Evolutionary conservation across 2,797 vertebrate genomes (phyloP).

Genomic region (Tauraco hartlaubi): DNA sequence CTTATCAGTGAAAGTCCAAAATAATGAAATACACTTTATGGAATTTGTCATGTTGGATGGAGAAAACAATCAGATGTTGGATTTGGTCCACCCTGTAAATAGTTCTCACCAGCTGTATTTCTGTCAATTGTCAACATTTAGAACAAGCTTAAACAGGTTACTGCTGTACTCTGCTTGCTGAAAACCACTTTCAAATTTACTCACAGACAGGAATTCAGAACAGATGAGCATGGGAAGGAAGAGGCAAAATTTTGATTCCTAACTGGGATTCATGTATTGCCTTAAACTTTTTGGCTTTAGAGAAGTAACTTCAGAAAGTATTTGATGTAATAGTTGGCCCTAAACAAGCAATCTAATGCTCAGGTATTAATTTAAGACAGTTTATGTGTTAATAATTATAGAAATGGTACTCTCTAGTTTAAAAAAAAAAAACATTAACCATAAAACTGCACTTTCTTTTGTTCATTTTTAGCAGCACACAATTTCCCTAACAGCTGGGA

Average conservation of each 20-base stretch:
- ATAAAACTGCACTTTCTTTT: background rate
- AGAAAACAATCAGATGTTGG: background rate
- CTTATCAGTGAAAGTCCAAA: background rate
- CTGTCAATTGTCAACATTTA: background rate
- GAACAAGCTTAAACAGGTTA: background rate
- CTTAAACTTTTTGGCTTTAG: background rate
- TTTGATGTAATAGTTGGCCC: background rate
- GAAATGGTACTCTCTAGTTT: background rate
- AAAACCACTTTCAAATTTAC: background rate
- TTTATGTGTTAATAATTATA: background rate
- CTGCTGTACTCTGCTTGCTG: background rate
- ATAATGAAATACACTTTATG: background rate
- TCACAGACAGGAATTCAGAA: background rate
- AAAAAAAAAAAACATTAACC: background rate
- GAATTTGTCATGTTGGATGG: background rate
- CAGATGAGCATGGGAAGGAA: background rate
- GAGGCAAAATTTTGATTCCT: background rate
- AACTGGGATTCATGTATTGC: background rate
- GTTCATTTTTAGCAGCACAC: background rate
- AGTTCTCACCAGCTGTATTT: background rate
- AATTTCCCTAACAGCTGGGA: background rate
- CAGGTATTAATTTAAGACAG: background rate
- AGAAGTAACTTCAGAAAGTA: background rate
- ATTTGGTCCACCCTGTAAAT: accelerated
- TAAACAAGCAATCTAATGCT: background rate